phyloP scores from a whole-genome alignment of 2,113 vertebrate genomes.

The Callipepla squamata region DNA sequence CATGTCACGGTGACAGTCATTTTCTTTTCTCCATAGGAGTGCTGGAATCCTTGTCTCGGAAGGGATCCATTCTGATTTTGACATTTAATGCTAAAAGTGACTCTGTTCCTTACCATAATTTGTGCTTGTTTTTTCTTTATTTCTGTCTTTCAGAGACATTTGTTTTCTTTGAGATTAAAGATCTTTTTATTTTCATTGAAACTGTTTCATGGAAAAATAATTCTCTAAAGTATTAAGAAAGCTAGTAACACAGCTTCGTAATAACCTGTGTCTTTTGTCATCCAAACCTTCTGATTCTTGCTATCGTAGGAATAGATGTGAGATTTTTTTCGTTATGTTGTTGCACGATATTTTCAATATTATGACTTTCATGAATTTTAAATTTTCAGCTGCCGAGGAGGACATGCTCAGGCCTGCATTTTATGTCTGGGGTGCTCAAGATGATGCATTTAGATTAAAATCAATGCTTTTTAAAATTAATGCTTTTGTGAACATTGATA shows the following conservation, averaged over 20 bases:
- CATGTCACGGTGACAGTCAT: neutral
- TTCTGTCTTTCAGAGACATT: neutral
- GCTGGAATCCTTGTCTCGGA: neutral
- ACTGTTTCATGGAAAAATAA: neutral
- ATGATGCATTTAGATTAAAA: neutral
- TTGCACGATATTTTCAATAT: neutral
- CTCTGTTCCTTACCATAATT: neutral
- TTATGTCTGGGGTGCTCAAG: neutral
- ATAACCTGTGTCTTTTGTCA: neutral
- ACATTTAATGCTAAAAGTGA: neutral
- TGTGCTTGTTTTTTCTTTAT: rapidly evolving
- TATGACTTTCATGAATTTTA: neutral
- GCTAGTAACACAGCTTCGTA: neutral
- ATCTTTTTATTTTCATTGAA: neutral
- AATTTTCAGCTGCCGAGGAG: neutral
- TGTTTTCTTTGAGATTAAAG: neutral
- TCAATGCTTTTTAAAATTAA: neutral
- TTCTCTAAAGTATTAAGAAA: neutral
- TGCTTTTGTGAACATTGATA: neutral
- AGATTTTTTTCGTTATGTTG: neutral
- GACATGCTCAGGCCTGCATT: neutral
- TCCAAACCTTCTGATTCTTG: neutral
- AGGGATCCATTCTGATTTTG: neutral
- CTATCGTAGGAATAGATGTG: neutral
- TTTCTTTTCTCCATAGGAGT: neutral